Conservation (phyloP, 2,113 vertebrate genomes). For the Anhinga anhinga region DNA sequence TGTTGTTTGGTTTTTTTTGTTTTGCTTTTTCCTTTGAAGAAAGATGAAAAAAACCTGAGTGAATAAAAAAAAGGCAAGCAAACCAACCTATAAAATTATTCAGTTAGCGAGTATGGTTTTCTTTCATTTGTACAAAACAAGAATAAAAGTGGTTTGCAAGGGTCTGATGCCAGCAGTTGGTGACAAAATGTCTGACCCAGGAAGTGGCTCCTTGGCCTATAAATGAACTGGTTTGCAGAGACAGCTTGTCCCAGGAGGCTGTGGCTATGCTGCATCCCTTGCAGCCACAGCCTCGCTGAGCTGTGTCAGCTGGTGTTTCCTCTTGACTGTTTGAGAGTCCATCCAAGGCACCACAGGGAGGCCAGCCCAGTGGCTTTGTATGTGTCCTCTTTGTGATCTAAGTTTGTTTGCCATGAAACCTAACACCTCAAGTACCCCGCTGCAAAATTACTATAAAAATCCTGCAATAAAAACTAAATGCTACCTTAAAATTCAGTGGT, state of each 20-base stretch:
- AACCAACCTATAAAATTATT: neutral
- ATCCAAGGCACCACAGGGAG: neutral
- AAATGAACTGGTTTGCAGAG: neutral
- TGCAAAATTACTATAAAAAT: neutral
- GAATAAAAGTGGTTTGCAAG: neutral
- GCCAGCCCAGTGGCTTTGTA: neutral
- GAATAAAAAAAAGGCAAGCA: neutral
- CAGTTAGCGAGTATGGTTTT: neutral
- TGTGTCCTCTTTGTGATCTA: neutral
- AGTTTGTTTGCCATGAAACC: neutral
- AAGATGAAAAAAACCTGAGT: neutral
- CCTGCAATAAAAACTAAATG: neutral
- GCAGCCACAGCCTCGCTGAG: neutral
- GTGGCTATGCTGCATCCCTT: neutral
- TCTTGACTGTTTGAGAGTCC: neutral
- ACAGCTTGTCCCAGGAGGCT: neutral
- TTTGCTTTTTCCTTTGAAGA: neutral
- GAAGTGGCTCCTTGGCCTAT: neutral
- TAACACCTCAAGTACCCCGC: neutral
- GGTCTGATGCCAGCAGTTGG: neutral
- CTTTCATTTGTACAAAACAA: neutral
- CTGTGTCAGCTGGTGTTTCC: neutral
- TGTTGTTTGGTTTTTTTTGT: neutral
- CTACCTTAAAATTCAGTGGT: neutral
- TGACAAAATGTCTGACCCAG: neutral